Evolutionary conservation across 1,140 invertebrate species (phyloP).

Genomic region (Sinonovacula constricta): DNA sequence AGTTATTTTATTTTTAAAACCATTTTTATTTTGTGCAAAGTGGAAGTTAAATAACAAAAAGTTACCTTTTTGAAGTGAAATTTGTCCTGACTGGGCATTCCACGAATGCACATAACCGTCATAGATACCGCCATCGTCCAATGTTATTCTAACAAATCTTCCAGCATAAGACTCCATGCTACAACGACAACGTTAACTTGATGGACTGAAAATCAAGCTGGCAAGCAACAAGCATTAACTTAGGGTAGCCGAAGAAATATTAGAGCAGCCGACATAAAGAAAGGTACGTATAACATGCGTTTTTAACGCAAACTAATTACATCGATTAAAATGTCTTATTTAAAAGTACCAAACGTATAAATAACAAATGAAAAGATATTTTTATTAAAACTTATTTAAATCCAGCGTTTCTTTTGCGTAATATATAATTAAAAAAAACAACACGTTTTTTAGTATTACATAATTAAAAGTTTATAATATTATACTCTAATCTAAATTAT

Average conservation of each 20-base stretch:
- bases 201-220: neutral
- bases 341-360: neutral
- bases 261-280: no score
- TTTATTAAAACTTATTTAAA: no score
- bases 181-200: neutral
- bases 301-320: no score
- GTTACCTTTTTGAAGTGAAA: conserved; percentile 30
- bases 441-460: neutral
- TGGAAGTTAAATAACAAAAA: neutral
- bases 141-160: conserved; percentile 9
- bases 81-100: conserved; percentile 4
- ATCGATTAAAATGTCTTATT: neutral
- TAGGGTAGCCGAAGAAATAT: no score
- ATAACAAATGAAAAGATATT: neutral
- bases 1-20: neutral
- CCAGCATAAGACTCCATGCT: conserved; percentile 6
- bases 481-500: no score
- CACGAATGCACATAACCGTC: conserved; percentile 30
- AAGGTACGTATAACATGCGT: no score
- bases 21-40: neutral
- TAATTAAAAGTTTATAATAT: neutral
- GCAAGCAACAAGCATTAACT: no score
- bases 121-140: conserved; percentile 10
- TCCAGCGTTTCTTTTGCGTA: no score
- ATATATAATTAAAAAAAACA: no score